Evolutionary conservation across 2,797 vertebrate genomes (phyloP), one percentile per base, ranked within the genome.

Genomic region (Pseudopleuronectes americanus): DNA sequence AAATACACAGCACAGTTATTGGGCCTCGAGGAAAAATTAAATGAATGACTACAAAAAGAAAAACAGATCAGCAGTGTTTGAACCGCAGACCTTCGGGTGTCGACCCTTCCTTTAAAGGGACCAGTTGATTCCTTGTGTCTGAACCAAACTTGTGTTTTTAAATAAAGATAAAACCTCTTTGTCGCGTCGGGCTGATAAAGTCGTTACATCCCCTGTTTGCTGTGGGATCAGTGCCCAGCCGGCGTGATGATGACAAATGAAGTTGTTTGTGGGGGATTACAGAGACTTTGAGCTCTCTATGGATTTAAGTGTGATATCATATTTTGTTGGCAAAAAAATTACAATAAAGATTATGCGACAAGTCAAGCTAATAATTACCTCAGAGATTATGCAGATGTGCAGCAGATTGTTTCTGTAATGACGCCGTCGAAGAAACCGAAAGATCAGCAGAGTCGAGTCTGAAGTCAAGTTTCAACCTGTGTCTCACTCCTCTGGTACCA

Each of bases 281-380:
- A 62, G 73, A 28, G 90, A 91, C 77, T 92, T 92, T 90, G 81
- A 87, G 91, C 88, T 90, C 94, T 93, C 93, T 59, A 68, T 85
- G 91, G 94, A 90, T 87, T 90, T 77, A 73, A 90, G 92, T 93
- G 93, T 90, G 88, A 89, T 88, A 68, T 80, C 74, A 90, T 92
- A 86, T 93, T 94, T 94, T 92, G 61, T 90, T 91, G 65, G 69
- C 81, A 87, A 61, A 71, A 77, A 71, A 76, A 79, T 83, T 71
- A 88, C 81, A 85, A 86, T 86, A 89, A 92, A 92, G 91, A 94
- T 93, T 92, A 90, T 71, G 84, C 53, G 89, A 85, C 90, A 93
- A 94, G 91, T 92, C 84, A 81, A 89, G 89, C 93, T 91, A 58
- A 89, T 94, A 93, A 95, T 94, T 92, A 92, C 84, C 86, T 92